Evolutionary conservation across 1,140 invertebrate species (phyloP).

Genomic region (Bicyclus anynana): DNA sequence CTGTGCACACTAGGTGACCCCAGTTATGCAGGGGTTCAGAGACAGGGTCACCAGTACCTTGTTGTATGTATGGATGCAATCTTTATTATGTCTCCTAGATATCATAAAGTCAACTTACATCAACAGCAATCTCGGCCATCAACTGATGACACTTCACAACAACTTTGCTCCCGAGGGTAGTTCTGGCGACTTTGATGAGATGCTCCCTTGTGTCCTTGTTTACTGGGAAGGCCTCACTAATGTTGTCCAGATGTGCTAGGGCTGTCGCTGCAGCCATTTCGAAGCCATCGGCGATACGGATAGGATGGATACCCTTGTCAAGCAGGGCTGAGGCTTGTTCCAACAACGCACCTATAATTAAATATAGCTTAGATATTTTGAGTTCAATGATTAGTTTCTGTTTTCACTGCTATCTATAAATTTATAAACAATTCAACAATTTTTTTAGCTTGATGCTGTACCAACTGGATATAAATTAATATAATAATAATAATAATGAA

Average conservation of each 20-base stretch:
- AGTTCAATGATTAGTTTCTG: no score
- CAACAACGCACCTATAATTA: conserved; percentile 88
- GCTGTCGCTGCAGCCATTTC: conserved; percentile 97
- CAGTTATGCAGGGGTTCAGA: no score
- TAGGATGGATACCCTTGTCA: conserved; percentile 99
- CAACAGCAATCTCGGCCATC: conserved; percentile 99
- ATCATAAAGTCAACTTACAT: conserved; percentile 76
- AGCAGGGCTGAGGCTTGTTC: conserved; percentile 96
- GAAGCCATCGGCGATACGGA: conserved; percentile 99
- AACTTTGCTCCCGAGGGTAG: conserved; percentile 99
- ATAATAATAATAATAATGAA: no score
- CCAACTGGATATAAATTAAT: no score
- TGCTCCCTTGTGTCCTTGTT: conserved; percentile 90
- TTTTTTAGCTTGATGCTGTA: no score
- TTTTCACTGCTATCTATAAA: background rate
- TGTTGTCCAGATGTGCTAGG: conserved; percentile 90
- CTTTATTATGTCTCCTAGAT: background rate
- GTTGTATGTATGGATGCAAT: no score
- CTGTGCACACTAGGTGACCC: no score
- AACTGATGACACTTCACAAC: conserved; percentile 94
- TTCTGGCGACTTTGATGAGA: conserved; percentile 97
- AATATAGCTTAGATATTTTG: background rate
- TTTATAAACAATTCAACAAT: no score
- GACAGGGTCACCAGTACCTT: no score
- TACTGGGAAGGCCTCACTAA: conserved; percentile 94